Percentiles rank a stretch among this genome's conserved stretches.
Evolutionary conservation across 2,113 vertebrate genomes (phyloP).

Genomic region (Dipodomys stephensi): DNA sequence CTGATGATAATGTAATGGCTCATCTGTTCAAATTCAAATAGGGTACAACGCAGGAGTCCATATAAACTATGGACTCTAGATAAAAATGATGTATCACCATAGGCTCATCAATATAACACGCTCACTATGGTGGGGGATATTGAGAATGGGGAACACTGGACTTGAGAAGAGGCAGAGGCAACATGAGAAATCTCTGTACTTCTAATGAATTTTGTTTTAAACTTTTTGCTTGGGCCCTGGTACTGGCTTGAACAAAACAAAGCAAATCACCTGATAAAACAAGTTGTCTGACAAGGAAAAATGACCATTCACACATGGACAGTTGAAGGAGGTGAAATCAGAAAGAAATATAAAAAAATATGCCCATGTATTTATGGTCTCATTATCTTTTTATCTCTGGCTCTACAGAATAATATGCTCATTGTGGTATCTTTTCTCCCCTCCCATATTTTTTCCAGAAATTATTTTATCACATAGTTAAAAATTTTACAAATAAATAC

Average conservation of each 20-base stretch:
- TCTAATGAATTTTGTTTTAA: not conserved
- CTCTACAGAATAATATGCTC: not conserved
- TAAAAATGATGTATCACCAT: not conserved
- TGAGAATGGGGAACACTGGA: not conserved
- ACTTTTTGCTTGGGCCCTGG: not conserved
- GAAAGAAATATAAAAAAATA: conserved; percentile 29
- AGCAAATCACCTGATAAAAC: not conserved
- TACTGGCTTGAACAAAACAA: not conserved
- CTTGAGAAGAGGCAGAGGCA: no score
- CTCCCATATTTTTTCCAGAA: conserved; percentile 26
- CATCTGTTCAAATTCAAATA: not conserved
- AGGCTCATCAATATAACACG: not conserved
- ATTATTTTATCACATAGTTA: conserved; percentile 12
- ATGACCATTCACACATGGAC: not conserved
- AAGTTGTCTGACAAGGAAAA: conserved; percentile 23
- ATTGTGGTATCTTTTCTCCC: not conserved
- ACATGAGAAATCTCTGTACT: not conserved
- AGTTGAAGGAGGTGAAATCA: conserved; percentile 35
- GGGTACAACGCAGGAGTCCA: not conserved
- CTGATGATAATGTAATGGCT: not conserved
- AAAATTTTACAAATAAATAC: conserved; percentile 9
- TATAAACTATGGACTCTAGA: not conserved
- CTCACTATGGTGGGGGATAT: not conserved
- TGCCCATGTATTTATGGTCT: not conserved
- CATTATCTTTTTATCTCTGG: conserved; percentile 35